Percentiles rank a stretch among this genome's conserved stretches.
These are phyloP conservation scores for Porites divaricata DNA, from an alignment of 92 coral and sea anemone genomes.

Conservation along the genomic window DNA sequence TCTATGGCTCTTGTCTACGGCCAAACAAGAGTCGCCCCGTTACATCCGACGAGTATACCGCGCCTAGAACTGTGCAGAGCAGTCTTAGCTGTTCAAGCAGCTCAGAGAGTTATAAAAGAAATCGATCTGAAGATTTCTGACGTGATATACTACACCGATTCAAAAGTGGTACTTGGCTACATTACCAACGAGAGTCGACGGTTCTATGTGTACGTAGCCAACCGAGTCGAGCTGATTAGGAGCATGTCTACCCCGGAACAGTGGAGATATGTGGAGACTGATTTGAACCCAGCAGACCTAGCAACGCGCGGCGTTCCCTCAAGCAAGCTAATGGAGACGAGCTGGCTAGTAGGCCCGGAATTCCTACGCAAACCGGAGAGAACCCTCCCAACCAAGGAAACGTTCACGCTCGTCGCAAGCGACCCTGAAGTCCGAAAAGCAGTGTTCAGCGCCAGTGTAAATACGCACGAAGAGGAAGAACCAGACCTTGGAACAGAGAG, in stretches of 20 bases:
- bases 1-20: conserved; percentile 45
- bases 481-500: conserved; percentile 21
- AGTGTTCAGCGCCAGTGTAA: conserved; percentile 12
- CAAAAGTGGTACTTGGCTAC: conserved; percentile 62
- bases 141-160: conserved; percentile 54
- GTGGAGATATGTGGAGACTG: conserved; percentile 50
- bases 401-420: conserved; percentile 2
- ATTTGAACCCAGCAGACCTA: conserved; percentile 42
- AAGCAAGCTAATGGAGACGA: conserved; percentile 10
- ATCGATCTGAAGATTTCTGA: conserved; percentile 45
- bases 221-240: conserved; percentile 48
- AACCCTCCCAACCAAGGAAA: not conserved
- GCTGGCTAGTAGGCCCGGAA: conserved; percentile 39
- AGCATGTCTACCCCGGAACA: conserved; percentile 30
- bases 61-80: conserved; percentile 51
- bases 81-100: conserved; percentile 51
- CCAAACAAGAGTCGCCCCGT: conserved; percentile 52
- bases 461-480: not conserved
- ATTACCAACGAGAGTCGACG: conserved; percentile 45
- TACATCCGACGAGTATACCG: conserved; percentile 29
- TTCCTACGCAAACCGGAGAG: conserved; percentile 7
- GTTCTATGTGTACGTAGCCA: conserved; percentile 53
- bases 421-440: conserved; percentile 51
- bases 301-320: conserved; percentile 32
- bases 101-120: conserved; percentile 41